Base-by-base conservation (phyloP, 1,140 invertebrate genomes). In the Cyphomyrmex costatus region DNA sequence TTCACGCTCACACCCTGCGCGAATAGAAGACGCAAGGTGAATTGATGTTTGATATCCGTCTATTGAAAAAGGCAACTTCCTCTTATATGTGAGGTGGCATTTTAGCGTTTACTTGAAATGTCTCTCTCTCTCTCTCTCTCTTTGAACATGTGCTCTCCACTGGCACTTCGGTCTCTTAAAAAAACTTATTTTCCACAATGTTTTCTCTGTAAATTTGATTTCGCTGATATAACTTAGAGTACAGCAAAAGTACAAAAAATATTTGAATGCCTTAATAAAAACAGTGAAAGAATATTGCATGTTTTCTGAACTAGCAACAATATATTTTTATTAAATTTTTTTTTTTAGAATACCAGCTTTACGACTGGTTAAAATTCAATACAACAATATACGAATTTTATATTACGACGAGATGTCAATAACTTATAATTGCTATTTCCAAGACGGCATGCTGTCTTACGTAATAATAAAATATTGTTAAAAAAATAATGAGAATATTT, bases 1-100 rank as follows among this genome's bases (percentile, higher is more conserved):
- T 85, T 85, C 78, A 85, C 56, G 80, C 56, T 83, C 70, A 21
- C 30, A 21, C 30, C 27, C 10, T 7, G 36, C 24, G 60, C 42
- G 21, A 73, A 73, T 70, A 49, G 42, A 36, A 19, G 36, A 24
- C 33, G 33, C 21, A 21, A 42, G 33, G 33, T 82, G 56, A 53
- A 83, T 74, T 27, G 36, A 83, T 49, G 53, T 74, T 73, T 74
- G 68, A 82, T 68, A 27, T 8, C 19, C 19, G 3, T 24, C 53
- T 68, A 73, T 73, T 71, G 66, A n/a, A 21, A 46, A 24, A 51
- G 46, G 30, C 63, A 70, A 53, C 33, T 46, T 58, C 33, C 21
- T 80, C 19, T 70, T 70, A 68, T 36, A 16, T 71, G 36, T 36
- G 19, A 82, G 14, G 14, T 30, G 19, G 24, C 33, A 46, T 73